Conservation (phyloP, 2,888 invertebrate genomes). For the Entomobrya proxima region DNA sequence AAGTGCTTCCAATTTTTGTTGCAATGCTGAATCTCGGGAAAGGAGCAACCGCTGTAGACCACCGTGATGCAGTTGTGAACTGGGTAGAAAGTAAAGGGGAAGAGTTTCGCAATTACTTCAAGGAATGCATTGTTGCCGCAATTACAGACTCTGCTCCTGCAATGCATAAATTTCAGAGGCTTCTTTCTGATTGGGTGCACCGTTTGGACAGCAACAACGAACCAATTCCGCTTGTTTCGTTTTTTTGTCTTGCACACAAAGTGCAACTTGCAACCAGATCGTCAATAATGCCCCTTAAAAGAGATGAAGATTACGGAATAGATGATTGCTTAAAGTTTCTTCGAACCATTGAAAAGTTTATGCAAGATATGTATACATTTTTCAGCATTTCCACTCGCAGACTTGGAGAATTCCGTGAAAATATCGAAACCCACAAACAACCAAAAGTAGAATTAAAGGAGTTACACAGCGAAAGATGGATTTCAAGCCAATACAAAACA, state of each 20-base stretch:
- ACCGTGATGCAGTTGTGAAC: background rate
- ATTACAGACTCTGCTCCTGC: background rate
- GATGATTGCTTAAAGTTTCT: background rate
- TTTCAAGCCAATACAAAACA: background rate
- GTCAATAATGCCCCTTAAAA: background rate
- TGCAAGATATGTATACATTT: background rate
- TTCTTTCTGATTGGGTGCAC: background rate
- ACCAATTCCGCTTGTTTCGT: background rate
- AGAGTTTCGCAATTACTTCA: background rate
- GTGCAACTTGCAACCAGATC: background rate
- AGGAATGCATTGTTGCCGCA: background rate
- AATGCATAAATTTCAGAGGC: background rate
- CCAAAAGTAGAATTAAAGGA: background rate
- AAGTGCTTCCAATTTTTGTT: background rate
- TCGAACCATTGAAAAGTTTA: background rate
- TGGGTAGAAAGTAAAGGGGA: background rate
- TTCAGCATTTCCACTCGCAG: background rate
- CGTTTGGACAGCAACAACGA: no score
- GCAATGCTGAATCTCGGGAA: background rate
- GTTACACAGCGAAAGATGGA: background rate
- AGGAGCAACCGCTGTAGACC: background rate
- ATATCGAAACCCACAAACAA: background rate
- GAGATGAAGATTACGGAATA: background rate
- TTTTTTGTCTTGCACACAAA: background rate
- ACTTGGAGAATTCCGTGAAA: background rate